phyloP scores from a whole-genome alignment of 37 sponge, comb jelly and placozoan genomes.

The Haliclona indistincta region DNA sequence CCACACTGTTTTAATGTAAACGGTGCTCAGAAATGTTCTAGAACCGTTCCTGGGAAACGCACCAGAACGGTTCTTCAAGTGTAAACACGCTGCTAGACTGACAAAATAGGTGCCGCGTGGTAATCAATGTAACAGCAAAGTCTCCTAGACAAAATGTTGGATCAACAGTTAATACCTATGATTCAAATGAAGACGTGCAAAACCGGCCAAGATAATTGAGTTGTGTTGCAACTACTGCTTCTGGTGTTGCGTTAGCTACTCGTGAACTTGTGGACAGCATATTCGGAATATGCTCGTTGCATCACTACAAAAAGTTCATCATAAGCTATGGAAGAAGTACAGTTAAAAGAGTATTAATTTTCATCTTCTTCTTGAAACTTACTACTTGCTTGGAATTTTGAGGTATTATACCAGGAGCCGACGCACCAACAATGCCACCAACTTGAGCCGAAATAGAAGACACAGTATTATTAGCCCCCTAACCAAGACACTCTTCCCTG shows the following conservation, averaged over 20 bases:
- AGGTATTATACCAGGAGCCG: conserved; percentile 46
- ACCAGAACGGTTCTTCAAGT: too few relatives aligned
- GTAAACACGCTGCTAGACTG: too few relatives aligned
- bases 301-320: conserved; percentile 59
- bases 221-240: conserved; percentile 48
- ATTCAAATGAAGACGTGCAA: conserved; percentile 34
- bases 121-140: conserved; percentile 52
- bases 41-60: too few relatives aligned
- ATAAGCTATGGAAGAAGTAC: conserved; percentile 2
- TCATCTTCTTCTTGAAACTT: conserved; percentile 23
- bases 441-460: conserved; percentile 7
- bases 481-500: conserved; percentile 7
- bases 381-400: conserved; percentile 44
- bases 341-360: too few relatives aligned
- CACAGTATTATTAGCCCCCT: conserved; percentile 46
- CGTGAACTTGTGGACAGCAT: conserved; percentile 33
- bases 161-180: conserved; percentile 43
- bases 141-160: conserved; percentile 59
- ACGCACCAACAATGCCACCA: conserved; percentile 44
- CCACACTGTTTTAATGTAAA: too few relatives aligned
- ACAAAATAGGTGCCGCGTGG: conserved; percentile 36
- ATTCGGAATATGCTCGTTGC: conserved; percentile 34
- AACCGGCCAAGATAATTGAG: conserved; percentile 39
- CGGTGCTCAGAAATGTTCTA: too few relatives aligned
- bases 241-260: conserved; percentile 32